Evolutionary conservation across 2,888 invertebrate genomes (phyloP), one percentile per base, ranked within the genome.

Genomic region (Spicauda simplicius): DNA sequence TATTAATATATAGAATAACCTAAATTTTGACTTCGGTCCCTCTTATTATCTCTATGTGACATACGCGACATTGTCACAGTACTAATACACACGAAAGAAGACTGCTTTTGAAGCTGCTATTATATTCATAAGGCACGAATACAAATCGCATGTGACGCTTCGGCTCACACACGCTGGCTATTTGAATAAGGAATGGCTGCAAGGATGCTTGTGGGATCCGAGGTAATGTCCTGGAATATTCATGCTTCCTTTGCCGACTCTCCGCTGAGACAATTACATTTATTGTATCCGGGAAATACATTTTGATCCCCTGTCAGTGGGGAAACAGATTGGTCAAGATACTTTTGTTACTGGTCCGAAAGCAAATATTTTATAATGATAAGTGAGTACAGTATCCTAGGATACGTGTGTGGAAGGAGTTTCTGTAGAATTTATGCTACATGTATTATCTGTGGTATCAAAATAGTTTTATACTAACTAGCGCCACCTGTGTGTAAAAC

Each of bases 71-170:
- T 5, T 45, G 45, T 5, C 7, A 16, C 48, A 48, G 48, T 16
- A 4, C 25, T 25, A n/a, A 18, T 18, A 16, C 16, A 18, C 16
- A 50, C 18, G 18, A 16, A 50, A 50, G 50, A 18, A 16, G 16
- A 50, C 16, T 50, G 50, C 18, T 18, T 18, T 5, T 10, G 19
- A 3, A 37, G 37, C 60, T 61, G 12, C 30, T 59, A 30, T 50
- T 50, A 52, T 61, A 52, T 52, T 61, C 60, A 52, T 52, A 52
- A 61, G 60, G n/a, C 33, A 33, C 52, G 52, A 30, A 18, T 61
- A 52, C 52, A 61, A 52, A 53, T 52, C 19, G 30, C 14, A 19
- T 19, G 37, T 61, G 60, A 52, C 52, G 25, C 20, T 59, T 18
- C 50, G 30, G 18, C 48, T 30, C 50, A 59, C 25, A 25, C 25